phyloP scores from a whole-genome alignment of 2,797 vertebrate species.

The Echeneis naucrates region DNA sequence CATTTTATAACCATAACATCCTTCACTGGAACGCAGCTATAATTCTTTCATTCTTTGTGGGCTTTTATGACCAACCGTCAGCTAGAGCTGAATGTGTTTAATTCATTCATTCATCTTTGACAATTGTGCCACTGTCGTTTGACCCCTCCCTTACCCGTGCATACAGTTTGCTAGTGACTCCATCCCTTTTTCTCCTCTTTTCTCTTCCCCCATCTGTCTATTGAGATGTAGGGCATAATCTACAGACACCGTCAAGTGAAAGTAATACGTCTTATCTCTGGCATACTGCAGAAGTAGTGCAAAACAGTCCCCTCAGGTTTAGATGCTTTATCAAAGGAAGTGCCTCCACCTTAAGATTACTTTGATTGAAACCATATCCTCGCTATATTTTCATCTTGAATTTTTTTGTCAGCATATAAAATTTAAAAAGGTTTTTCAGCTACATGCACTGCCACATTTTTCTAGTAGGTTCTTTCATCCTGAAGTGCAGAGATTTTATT shows the following conservation, averaged over 20 bases:
- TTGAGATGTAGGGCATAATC: slow-evolving; percentile 22
- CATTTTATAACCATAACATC: slow-evolving; percentile 9
- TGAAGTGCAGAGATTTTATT: not conserved
- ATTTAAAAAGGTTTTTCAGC: not conserved
- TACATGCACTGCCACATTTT: not conserved
- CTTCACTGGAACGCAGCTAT: not conserved
- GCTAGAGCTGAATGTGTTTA: slow-evolving; percentile 14
- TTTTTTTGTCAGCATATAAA: slow-evolving; percentile 1
- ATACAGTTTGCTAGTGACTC: slow-evolving; percentile 54
- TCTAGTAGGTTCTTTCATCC: not conserved
- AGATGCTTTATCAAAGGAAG: slow-evolving; percentile 8
- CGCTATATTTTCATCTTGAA: not conserved
- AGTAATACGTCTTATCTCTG: slow-evolving; percentile 2
- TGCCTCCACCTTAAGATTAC: not conserved
- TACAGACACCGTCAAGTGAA: slow-evolving; percentile 26
- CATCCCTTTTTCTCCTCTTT: not conserved
- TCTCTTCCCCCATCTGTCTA: slow-evolving; percentile 10
- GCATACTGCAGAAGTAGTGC: slow-evolving; percentile 4
- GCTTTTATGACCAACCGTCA: slow-evolving; percentile 36
- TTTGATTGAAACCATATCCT: not conserved
- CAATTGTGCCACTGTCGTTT: slow-evolving; percentile 58
- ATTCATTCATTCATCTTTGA: slow-evolving; percentile 52
- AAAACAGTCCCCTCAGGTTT: not conserved
- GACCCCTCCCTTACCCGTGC: slow-evolving; percentile 15
- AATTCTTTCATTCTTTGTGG: slow-evolving; percentile 7